Percentiles rank a stretch among this genome's conserved stretches.
Evolutionary conservation across 2,797 vertebrate species (phyloP).

Genomic region (Cuniculus paca): DNA sequence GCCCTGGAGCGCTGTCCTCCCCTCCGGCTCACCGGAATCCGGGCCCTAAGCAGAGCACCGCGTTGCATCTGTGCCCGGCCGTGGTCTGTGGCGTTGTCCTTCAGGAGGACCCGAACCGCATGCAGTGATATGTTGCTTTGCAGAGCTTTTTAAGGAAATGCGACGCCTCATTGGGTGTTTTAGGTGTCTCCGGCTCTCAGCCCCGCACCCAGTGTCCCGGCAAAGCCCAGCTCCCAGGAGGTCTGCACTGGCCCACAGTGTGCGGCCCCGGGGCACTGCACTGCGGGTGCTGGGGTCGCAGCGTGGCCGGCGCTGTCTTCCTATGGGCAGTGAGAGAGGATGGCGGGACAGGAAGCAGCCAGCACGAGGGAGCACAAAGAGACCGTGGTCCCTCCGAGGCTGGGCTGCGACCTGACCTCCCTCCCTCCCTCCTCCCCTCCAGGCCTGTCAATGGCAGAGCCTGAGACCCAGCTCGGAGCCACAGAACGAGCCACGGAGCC

Average conservation of each 20-base stretch:
- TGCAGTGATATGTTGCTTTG: background rate
- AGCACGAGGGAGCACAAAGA: no score
- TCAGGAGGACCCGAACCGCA: background rate
- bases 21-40: background rate
- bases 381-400: background rate
- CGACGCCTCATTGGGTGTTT: background rate
- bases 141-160: background rate
- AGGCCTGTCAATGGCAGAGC: background rate
- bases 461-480: background rate
- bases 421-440: background rate
- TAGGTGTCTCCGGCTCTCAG: background rate
- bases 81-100: background rate
- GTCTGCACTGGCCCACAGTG: rapidly evolving
- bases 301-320: no score
- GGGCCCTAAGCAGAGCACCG: background rate
- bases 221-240: background rate
- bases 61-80: background rate
- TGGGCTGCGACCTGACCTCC: background rate
- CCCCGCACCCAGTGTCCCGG: background rate
- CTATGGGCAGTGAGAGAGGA: no score
- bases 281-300: no score
- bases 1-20: background rate
- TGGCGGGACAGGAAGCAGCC: background rate
- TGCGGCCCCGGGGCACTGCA: background rate
- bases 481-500: no score